Percentiles rank a stretch among this genome's conserved stretches.
phyloP scores from a whole-genome alignment of 2,797 vertebrate genomes.

The Neosalanx taihuensis region DNA sequence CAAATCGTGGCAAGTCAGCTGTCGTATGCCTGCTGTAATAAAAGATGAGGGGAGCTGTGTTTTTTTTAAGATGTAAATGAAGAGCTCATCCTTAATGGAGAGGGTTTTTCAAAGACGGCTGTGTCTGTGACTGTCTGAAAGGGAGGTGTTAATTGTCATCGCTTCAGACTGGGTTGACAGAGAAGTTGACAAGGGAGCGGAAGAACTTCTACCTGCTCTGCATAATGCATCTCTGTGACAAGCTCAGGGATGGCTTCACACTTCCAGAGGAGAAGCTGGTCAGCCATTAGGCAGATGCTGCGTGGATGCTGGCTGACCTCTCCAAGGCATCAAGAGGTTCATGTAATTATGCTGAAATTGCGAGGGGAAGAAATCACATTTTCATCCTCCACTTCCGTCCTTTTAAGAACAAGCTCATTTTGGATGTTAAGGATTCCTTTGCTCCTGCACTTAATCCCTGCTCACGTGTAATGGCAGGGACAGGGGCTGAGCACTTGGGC shows the following conservation, averaged over 20 bases:
- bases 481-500: no score
- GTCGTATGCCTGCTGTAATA: neutral
- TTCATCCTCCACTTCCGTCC: neutral
- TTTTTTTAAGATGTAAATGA: neutral
- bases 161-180: constrained; percentile 12
- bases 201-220: neutral
- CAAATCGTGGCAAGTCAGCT: neutral
- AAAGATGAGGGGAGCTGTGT: constrained; percentile 4
- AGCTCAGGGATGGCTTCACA: neutral
- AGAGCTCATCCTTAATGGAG: constrained; percentile 19
- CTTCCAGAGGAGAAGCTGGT: no score
- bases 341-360: neutral
- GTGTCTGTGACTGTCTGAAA: neutral
- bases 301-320: neutral
- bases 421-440: neutral
- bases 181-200: constrained; percentile 9
- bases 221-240: neutral
- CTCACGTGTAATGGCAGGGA: neutral
- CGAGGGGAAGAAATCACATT: neutral
- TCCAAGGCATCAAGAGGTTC: neutral
- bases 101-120: neutral
- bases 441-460: neutral
- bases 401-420: neutral
- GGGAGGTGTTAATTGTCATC: constrained; percentile 32
- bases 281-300: neutral